Conservation (phyloP, 1,140 invertebrate genomes). For the Macrocentrus cingulum region DNA sequence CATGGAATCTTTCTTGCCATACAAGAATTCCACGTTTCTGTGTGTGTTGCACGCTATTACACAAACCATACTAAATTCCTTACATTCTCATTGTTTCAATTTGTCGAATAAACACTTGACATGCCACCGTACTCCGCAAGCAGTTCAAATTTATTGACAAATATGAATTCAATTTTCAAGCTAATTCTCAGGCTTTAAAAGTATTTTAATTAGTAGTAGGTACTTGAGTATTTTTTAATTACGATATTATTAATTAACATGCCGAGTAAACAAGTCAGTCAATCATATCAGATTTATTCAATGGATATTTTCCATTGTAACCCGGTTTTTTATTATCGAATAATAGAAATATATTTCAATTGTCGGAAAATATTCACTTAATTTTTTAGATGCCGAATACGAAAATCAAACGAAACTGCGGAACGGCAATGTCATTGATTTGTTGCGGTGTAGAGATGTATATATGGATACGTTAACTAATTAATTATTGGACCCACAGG, state of each 20-base stretch:
- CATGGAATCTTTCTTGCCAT: too few relatives aligned
- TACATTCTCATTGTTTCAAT: constrained; percentile 25
- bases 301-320: too few relatives aligned
- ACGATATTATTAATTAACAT: too few relatives aligned
- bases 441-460: not conserved
- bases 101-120: constrained; percentile 24
- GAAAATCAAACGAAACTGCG: too few relatives aligned
- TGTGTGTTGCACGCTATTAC: constrained; percentile 18
- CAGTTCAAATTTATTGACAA: not conserved
- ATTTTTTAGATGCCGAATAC: not conserved
- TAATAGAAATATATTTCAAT: constrained; percentile 1
- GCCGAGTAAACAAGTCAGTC: too few relatives aligned
- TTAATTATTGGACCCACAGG: not conserved
- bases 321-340: too few relatives aligned
- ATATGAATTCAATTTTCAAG: too few relatives aligned
- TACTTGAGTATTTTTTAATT: too few relatives aligned
- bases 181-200: too few relatives aligned
- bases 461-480: not conserved
- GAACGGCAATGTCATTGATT: not conserved
- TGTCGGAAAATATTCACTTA: not conserved
- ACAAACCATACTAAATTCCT: constrained; percentile 16
- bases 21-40: not conserved
- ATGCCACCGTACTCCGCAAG: constrained; percentile 9
- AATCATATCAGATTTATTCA: too few relatives aligned
- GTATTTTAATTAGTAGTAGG: too few relatives aligned